Conservation (phyloP, 2,113 vertebrate genomes). For the Butorides virescens region DNA sequence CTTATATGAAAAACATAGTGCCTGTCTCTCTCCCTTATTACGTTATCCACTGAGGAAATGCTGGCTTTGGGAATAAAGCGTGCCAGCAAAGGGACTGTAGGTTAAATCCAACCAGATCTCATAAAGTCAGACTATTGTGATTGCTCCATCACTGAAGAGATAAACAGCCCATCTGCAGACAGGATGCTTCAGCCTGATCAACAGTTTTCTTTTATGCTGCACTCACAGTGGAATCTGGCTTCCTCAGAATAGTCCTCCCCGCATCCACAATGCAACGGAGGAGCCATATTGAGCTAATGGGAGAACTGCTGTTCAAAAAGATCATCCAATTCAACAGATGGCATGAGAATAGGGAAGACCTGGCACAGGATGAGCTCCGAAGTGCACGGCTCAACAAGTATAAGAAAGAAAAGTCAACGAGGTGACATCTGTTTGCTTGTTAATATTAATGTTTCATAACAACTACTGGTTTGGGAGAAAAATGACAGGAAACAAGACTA, state of each 20-base stretch:
- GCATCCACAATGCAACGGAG: background rate
- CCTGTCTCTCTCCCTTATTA: background rate
- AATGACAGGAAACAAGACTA: background rate
- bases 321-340: conserved; percentile 32
- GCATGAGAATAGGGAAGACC: background rate
- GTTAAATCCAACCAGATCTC: background rate
- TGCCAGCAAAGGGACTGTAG: background rate
- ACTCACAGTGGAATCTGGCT: background rate
- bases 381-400: background rate
- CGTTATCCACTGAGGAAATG: background rate
- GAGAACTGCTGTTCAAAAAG: background rate
- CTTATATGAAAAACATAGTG: accelerated
- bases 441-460: background rate
- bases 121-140: background rate
- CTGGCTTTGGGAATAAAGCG: background rate
- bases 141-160: background rate
- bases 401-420: background rate
- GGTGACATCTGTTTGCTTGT: background rate
- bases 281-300: background rate
- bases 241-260: background rate
- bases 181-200: background rate
- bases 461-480: background rate
- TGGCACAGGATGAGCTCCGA: background rate
- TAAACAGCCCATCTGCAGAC: background rate
- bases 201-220: background rate